Base-by-base conservation (phyloP, 2,113 vertebrate species). In the Pseudolaguvia tuberculata region DNA sequence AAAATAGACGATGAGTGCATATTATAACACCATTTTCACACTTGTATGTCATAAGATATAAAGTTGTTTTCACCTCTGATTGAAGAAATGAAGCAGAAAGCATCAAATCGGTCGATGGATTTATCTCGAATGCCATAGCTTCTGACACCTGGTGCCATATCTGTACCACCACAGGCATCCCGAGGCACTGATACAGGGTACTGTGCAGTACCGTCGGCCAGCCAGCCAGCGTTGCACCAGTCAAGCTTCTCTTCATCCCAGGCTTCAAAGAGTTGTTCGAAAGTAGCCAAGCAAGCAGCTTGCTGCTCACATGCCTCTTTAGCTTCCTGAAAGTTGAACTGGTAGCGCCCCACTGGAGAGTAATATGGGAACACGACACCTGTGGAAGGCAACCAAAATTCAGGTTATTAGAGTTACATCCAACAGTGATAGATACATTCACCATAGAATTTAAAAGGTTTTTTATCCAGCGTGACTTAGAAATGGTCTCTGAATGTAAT, bases 341-440 rank as follows among this genome's bases (percentile, higher is more conserved):
- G 85, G 86, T 98, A 98, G 75, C 95, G 94, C 6, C 96, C 96
- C 0, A 69, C 83, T 1, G 77, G 80, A 50, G 94, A 91, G 86
- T 91, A 90, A 85, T 96, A 98, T 25, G 96, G 95, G 57, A 95
- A 99, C 57, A 97, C 96, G 78, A 98, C 89, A 10, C 95, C 95
- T 96, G 55, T 79, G 69, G 63, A 56, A 76, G 50, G 17, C 35
- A 48, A 58, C 12, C 50, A 70, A 62, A 15, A 3, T 72, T 48
- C 63, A 50, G 3, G 23, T 67, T 15, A 29, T 50, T 39, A 20
- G 23, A 51, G 25, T 14, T 52, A 18, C n/a, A n/a, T n/a, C n/a
- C n/a, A n/a, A n/a, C n/a, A 18, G 20, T 6, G 6, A 35, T 35
- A 6, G 3, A 4, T 35, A 35, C 31, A 35, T 35, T 35, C 31